phyloP scores from a whole-genome alignment of 2,888 invertebrate species.

The Eristalis intricaria region DNA sequence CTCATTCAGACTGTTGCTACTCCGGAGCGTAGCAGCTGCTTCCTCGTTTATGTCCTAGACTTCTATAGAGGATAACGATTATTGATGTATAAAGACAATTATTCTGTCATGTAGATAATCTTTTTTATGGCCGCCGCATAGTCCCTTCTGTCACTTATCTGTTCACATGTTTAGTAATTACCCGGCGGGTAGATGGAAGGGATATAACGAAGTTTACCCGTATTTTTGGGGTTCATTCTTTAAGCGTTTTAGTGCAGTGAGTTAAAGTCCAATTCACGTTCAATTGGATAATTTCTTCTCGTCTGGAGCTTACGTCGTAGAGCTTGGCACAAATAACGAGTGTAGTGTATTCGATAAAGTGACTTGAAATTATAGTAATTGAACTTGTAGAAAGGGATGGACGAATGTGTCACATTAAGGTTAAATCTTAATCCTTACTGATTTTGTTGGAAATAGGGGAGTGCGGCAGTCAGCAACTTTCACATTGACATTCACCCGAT shows the following conservation, averaged over 20 bases:
- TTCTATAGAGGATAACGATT: constrained; percentile 34
- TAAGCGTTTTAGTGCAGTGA: background rate
- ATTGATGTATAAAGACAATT: constrained; percentile 38
- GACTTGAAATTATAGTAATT: background rate
- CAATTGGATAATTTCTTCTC: background rate
- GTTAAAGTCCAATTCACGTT: constrained; percentile 11
- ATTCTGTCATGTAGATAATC: constrained; percentile 42
- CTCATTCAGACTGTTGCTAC: constrained; percentile 1
- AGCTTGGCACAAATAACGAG: background rate
- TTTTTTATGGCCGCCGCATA: constrained; percentile 20
- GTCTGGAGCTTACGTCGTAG: background rate
- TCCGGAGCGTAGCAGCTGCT: constrained; percentile 10
- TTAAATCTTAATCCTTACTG: background rate
- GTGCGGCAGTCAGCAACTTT: background rate
- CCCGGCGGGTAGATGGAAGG: background rate
- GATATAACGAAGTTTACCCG: background rate
- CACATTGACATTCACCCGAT: background rate
- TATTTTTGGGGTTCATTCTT: background rate
- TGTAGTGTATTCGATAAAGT: background rate
- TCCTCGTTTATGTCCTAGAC: constrained; percentile 12
- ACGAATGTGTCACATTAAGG: background rate
- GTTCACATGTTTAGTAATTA: constrained; percentile 22
- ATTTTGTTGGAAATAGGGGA: background rate
- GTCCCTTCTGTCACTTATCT: constrained; percentile 33
- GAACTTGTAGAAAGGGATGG: background rate